Base-by-base conservation (phyloP, 2,888 invertebrate genomes). In the Cordilura impudica region DNA sequence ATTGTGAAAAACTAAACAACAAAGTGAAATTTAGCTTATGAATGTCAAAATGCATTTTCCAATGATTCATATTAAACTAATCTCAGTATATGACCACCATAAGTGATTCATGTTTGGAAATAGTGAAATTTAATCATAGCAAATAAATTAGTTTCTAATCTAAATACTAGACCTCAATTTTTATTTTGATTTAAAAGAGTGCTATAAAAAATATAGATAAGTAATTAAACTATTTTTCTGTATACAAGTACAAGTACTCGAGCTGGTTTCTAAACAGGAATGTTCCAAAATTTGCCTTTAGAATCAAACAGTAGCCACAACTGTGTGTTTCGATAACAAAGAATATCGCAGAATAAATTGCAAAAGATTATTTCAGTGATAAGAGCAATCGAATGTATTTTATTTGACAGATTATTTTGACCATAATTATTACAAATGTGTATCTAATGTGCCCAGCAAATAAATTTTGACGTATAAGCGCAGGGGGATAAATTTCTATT, bases 41-140 rank as follows among this genome's bases (percentile, higher is more conserved):
- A 19, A 56, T 5, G 31, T 35, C 26, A 35, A 35, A 35, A 35
- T n/a, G 12, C 16, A 39, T 35, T 39, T 56, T 10, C n/a, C 2
- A 51, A 35, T 63, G 21, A 63, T 14, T 63, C 51, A 63, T 51
- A 31, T 49, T 49, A 31, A 18, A 14, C 43, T 10, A 45, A 21
- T 12, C 14, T 39, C 19, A n/a, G n/a, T n/a, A n/a, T n/a, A n/a
- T n/a, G n/a, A n/a, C n/a, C 14, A 29, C 23, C 3, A 14, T 61
- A 45, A 61, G 16, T 61, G 45, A 63, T 49, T 14, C 43, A 14
- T 6, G 3, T 16, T 16, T 8, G 2, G 26, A 10, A 45, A n/a
- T 21, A n/a, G n/a, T n/a, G n/a, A n/a, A n/a, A n/a, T 60, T 21
- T n/a, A 26, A 43, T 16, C 26, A 3, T 16, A 8, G 14, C 21